Evolutionary conservation across 2,113 vertebrate species (phyloP), one percentile per base, ranked within the genome.

Genomic region (Sceloporus undulatus): DNA sequence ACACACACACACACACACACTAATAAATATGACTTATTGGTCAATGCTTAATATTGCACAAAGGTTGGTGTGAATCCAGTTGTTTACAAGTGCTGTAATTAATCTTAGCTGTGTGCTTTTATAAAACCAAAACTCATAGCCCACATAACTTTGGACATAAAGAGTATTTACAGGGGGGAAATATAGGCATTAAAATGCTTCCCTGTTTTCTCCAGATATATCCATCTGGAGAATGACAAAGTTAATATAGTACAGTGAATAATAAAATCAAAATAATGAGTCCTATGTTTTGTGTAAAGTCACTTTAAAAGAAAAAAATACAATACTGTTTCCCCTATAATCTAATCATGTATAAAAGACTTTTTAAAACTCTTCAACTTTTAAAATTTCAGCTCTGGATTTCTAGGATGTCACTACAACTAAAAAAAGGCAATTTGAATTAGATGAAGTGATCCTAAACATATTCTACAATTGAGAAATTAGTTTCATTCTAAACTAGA

Each of bases 51-150:
- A 40, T 65, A 34, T 71, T 88, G 85, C 48, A 88, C 84, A 79
- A 76, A 92, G 29, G 89, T 87, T 93, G 87, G 42, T 82, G 70
- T 90, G 80, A 68, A 86, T 89, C 88, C 25, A 86, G 56, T 90
- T 93, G 71, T 68, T 27, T 79, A 85, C 27, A 74, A 85, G n/a
- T 84, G 27, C 74, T 89, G 0, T 91, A 88, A 92, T 93, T 92
- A 93, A 93, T 87, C 82, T 89, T 94, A 86, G 68, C 85, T 93
- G 83, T 90, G 83, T 90, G 56, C 38, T 40, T 92, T 73, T 89
- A n/a, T 89, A 88, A 91, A 94, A 93, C 84, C 78, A 88, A 86
- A 93, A 87, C 29, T 91, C 94, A 2, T 77, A 88, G 90, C 89
- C 86, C 40, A 91, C 5, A 89, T 89, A 71, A 52, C 91, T 86